phyloP scores from a whole-genome alignment of 1,140 invertebrate species.

The Drosophila littoralis region DNA sequence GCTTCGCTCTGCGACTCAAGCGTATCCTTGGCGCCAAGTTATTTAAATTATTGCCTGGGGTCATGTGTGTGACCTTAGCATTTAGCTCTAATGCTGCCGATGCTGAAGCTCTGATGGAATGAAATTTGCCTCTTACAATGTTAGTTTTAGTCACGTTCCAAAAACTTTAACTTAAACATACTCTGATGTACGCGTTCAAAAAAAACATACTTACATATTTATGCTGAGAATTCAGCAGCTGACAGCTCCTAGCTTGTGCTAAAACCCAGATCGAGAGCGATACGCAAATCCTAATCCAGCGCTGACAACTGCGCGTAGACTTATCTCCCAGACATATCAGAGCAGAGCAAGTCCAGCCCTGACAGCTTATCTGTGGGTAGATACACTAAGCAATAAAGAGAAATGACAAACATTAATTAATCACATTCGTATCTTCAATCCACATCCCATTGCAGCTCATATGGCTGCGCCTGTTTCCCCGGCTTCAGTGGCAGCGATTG shows the following conservation, averaged over 20 bases:
- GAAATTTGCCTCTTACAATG: constrained; percentile 14
- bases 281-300: constrained; percentile 44
- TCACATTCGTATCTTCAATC: constrained; percentile 61
- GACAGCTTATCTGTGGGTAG: constrained; percentile 47
- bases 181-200: constrained; percentile 15
- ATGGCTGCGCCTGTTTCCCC: constrained; percentile 90
- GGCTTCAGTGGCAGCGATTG: constrained; percentile 90
- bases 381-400: neutral
- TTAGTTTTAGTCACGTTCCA: constrained; percentile 51
- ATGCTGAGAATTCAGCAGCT: constrained; percentile 23
- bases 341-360: neutral
- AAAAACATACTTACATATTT: constrained; percentile 51
- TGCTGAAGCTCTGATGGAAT: neutral
- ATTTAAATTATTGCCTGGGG: constrained; percentile 58
- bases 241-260: constrained; percentile 6
- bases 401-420: constrained; percentile 46
- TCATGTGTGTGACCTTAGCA: constrained; percentile 45
- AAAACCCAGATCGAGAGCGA: constrained; percentile 24
- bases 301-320: constrained; percentile 32
- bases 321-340: neutral
- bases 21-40: constrained; percentile 37
- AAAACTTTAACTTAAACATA: constrained; percentile 13
- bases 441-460: constrained; percentile 86
- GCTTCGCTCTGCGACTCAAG: constrained; percentile 33
- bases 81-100: constrained; percentile 49